A percentile compares a stretch with the other conserved stretches of the same genome.
These are phyloP conservation scores for Brachypalpus laphriformis DNA, from an alignment of 2,888 invertebrate species.

Conservation along the genomic window DNA sequence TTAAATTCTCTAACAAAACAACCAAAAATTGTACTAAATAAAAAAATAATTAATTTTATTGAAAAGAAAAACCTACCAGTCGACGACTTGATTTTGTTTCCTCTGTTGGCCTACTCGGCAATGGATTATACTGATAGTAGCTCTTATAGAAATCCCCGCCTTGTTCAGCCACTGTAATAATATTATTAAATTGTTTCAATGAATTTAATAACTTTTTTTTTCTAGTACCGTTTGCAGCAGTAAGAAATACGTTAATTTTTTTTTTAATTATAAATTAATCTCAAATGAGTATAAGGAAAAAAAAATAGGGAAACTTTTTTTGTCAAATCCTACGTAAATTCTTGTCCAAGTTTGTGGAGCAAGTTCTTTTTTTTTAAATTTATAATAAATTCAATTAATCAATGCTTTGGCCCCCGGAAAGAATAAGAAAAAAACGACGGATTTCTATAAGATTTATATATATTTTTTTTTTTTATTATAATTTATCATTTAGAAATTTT, in stretches of 20 bases:
- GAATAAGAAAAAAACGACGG: constrained; percentile 77
- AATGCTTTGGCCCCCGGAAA: constrained; percentile 65
- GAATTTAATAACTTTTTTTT: constrained; percentile 76
- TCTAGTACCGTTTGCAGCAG: constrained; percentile 54
- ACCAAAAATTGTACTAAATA: constrained; percentile 34
- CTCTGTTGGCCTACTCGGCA: constrained; percentile 85
- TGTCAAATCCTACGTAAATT: constrained; percentile 54
- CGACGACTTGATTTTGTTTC: constrained; percentile 84
- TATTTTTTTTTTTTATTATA: constrained; percentile 52
- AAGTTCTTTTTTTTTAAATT: constrained; percentile 66
- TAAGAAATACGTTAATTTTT: constrained; percentile 51
- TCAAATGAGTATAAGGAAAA: constrained; percentile 50
- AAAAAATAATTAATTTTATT: constrained; percentile 27
- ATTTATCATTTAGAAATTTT: constrained; percentile 33
- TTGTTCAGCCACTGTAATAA: constrained; percentile 91
- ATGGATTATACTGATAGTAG: constrained; percentile 88
- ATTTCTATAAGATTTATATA: constrained; percentile 82
- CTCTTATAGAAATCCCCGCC: constrained; percentile 93
- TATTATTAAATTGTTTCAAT: constrained; percentile 79
- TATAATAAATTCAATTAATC: constrained; percentile 83
- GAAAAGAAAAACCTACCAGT: constrained; percentile 85
- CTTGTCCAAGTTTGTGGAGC: constrained; percentile 28
- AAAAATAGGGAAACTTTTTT: constrained; percentile 56
- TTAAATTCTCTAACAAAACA: constrained; percentile 21
- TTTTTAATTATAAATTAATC: constrained; percentile 58